phyloP scores from a whole-genome alignment of 2,113 vertebrate species.

The Scopus umbretta region DNA sequence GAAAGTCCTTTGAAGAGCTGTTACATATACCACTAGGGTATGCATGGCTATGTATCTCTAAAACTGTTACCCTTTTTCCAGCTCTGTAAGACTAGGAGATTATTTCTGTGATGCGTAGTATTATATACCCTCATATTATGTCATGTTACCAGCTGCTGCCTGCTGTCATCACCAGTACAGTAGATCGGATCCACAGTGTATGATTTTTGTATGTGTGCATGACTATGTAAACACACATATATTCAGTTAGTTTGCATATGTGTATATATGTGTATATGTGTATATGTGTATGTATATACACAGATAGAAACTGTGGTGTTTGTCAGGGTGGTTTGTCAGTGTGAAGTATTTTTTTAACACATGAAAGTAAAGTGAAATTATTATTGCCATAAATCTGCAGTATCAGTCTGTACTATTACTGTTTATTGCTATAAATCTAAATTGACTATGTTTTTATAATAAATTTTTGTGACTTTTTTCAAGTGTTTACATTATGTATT shows the following conservation, averaged over 20 bases:
- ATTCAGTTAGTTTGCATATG: background rate
- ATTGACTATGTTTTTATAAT: background rate
- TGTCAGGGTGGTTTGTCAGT: background rate
- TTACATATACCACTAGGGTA: too few species aligned
- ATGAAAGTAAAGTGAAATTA: background rate
- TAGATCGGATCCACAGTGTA: background rate
- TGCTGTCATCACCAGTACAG: background rate
- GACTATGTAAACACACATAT: background rate
- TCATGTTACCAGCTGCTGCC: background rate
- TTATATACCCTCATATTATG: background rate
- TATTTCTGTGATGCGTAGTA: background rate
- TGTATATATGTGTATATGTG: fast-evolving
- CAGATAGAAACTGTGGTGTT: background rate
- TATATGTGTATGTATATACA: background rate
- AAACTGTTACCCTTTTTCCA: background rate
- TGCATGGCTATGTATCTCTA: background rate
- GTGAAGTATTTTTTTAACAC: background rate
- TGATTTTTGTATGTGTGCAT: background rate
- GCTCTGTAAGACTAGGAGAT: background rate
- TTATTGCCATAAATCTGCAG: background rate
- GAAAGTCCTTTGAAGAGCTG: background rate
- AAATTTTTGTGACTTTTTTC: background rate
- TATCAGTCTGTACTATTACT: background rate
- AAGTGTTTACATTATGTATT: background rate
- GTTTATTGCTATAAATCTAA: background rate